A percentile compares a stretch with the other conserved stretches of the same genome.
phyloP scores from a whole-genome alignment of 2,797 vertebrate genomes.

The Prionace glauca region DNA sequence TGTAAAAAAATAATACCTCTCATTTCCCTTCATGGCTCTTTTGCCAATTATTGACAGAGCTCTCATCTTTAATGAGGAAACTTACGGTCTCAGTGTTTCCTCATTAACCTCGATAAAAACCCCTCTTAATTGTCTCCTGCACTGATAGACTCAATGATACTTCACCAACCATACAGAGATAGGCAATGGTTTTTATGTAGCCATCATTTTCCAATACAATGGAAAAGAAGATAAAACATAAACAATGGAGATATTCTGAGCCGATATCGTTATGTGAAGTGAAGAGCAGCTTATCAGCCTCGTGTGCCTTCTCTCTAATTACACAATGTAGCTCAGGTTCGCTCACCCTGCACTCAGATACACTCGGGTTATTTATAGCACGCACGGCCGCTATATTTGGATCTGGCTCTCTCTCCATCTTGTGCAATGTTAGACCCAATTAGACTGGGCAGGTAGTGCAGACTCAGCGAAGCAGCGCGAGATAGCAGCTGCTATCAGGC shows the following conservation, averaged over 20 bases:
- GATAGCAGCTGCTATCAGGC: not conserved
- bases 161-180: not conserved
- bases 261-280: not conserved
- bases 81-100: not conserved
- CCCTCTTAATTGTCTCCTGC: not conserved
- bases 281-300: not conserved
- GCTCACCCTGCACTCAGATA: not conserved
- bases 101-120: not conserved
- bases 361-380: not conserved
- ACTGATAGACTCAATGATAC: not conserved
- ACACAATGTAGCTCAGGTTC: not conserved
- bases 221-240: not conserved
- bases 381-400: not conserved
- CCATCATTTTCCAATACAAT: not conserved
- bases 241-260: not conserved
- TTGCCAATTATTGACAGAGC: not conserved
- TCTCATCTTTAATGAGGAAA: not conserved
- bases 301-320: not conserved
- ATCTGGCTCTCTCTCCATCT: not conserved
- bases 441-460: not conserved
- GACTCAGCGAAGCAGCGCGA: not conserved
- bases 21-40: not conserved
- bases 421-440: conserved; percentile 25
- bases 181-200: not conserved
- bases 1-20: not conserved